Conservation (phyloP, 2,888 invertebrate genomes). For the Schrankia costaestrigalis region DNA sequence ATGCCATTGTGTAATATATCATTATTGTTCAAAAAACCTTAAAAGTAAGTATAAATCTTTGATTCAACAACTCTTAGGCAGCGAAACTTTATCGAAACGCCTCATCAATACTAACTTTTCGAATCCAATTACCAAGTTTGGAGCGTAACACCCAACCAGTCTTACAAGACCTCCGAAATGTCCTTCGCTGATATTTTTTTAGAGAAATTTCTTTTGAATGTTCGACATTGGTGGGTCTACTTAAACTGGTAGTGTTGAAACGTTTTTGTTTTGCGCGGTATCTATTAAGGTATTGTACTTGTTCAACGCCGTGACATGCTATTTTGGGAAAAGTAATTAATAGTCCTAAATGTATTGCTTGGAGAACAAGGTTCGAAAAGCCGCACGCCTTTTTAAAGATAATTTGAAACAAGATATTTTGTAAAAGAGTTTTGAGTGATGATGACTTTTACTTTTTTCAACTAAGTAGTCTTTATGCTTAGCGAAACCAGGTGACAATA, state of each 20-base stretch:
- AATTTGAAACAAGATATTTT: too few species aligned
- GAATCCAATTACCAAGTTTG: slow-evolving; percentile 36
- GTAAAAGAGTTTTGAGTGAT: too few species aligned
- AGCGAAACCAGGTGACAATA: too few species aligned
- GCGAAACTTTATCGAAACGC: slow-evolving; percentile 21
- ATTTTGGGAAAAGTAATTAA: slow-evolving; percentile 8
- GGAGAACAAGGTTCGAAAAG: too few species aligned
- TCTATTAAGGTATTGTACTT: slow-evolving; percentile 25
- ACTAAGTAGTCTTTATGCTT: too few species aligned
- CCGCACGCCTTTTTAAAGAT: too few species aligned
- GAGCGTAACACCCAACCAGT: slow-evolving; percentile 15
- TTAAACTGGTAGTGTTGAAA: slow-evolving; percentile 11
- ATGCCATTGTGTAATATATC: neutral
- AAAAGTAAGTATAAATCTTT: slow-evolving; percentile 18
- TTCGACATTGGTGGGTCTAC: slow-evolving; percentile 6
- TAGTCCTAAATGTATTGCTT: neutral
- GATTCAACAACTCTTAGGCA: slow-evolving; percentile 15
- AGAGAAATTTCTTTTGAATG: neutral
- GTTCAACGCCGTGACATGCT: slow-evolving; percentile 13
- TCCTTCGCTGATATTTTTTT: slow-evolving; percentile 2
- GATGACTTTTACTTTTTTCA: too few species aligned
- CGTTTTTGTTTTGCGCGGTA: slow-evolving; percentile 17
- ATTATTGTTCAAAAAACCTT: neutral
- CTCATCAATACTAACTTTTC: slow-evolving; percentile 35
- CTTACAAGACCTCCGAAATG: slow-evolving; percentile 11